These are phyloP conservation scores for Eulemur macaco DNA, from an alignment of 2,113 vertebrate genomes.

Conservation along the genomic window DNA sequence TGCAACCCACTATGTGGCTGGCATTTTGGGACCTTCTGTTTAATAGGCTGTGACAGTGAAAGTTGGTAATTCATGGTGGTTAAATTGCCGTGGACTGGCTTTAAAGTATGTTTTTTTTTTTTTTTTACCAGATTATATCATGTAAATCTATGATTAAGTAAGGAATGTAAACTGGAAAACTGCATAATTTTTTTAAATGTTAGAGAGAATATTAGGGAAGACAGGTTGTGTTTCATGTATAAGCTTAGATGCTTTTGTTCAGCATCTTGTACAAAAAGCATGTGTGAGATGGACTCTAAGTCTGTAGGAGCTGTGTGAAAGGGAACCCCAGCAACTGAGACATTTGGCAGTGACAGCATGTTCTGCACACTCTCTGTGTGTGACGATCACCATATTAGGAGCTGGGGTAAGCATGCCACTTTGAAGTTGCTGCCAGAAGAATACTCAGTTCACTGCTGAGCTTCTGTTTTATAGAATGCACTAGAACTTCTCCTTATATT, in stretches of 20 bases:
- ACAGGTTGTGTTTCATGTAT: background rate
- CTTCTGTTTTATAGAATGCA: background rate
- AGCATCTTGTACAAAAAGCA: background rate
- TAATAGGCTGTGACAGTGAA: conserved; percentile 36
- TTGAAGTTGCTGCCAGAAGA: background rate
- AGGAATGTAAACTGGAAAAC: background rate
- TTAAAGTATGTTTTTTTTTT: background rate
- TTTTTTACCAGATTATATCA: background rate
- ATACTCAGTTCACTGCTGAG: background rate
- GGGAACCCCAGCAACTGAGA: background rate
- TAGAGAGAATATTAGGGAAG: background rate
- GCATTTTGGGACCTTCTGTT: conserved; percentile 37
- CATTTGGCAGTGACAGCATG: background rate
- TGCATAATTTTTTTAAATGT: background rate
- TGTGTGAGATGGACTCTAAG: no score
- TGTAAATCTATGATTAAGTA: background rate
- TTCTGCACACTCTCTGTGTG: background rate
- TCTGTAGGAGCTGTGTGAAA: background rate
- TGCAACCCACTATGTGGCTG: conserved; percentile 28
- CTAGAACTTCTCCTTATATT: background rate
- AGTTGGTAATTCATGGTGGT: background rate
- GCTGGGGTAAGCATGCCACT: background rate
- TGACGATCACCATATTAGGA: background rate
- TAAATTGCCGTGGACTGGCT: background rate
- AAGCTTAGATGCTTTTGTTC: background rate